Evolutionary conservation across 2,113 vertebrate species (phyloP), one percentile per base, ranked within the genome.

Genomic region (Holacanthus passer): DNA sequence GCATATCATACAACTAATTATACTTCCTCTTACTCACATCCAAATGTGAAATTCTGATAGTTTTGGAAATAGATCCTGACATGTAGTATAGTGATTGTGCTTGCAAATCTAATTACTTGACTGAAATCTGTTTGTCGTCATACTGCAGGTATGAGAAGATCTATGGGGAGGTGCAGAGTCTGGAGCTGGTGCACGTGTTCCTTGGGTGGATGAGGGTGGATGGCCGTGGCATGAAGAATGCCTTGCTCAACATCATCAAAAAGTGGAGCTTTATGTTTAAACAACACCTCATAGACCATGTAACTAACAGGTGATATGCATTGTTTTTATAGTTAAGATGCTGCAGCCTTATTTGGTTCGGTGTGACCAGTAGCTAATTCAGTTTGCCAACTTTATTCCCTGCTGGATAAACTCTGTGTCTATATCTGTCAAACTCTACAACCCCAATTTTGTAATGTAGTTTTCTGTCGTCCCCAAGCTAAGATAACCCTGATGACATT

Each of bases 181-280:
- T 99, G 14, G 94, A 96, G 83, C 93, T 96, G 0, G 0, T 95
- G 59, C 92, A 73, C 19, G 78, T 97, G 50, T 96, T 99, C 58
- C 95, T 95, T 0, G 31, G 94, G 17, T 99, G 98, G 97, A 95
- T 99, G 96, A 95, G 92, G 85, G 92, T 99, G 0, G 96, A 99
- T 0, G 93, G 92, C 0, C 91, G 93, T 0, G 93, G 94, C 59
- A 96, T 98, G 87, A 99, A 97, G 88, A 94, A 77, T 0, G 91
- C 96, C 19, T 82, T 99, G 86, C 93, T 98, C 67, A 97, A 97
- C 2, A 77, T 95, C 63, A 94, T 98, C 65, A 98, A 96, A 86
- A 97, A 93, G 82, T 99, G 98, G 97, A 99, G 98, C 87, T 88
- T 97, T 84, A 94, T 96, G 95, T 98, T 99, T 91, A 99, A 99